phyloP scores from a whole-genome alignment of 2,113 vertebrate species.

The Capricornis sumatraensis region DNA sequence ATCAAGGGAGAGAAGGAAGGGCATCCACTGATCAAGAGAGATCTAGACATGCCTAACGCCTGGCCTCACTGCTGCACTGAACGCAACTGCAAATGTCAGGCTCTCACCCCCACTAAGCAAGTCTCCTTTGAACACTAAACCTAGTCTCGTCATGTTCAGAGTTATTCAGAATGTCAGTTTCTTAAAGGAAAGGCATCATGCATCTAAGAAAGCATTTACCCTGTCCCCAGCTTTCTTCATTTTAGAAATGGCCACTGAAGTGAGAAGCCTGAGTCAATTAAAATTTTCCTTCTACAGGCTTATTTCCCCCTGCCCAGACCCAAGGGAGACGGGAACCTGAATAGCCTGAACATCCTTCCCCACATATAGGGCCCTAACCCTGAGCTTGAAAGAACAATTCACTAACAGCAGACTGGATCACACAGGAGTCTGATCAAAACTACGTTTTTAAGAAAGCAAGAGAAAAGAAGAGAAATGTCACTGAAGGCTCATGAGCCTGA shows the following conservation, averaged over 20 bases:
- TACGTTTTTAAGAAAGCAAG: neutral
- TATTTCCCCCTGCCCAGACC: neutral
- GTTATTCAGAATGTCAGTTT: neutral
- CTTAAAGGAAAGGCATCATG: neutral
- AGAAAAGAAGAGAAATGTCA: neutral
- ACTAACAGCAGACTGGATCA: neutral
- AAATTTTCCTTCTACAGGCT: neutral
- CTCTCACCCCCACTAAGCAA: neutral
- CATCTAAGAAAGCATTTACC: neutral
- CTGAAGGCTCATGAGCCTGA: neutral
- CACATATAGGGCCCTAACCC: neutral
- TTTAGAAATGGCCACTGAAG: neutral
- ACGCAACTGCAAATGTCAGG: neutral
- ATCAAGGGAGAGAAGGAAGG: neutral
- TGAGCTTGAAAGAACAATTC: neutral
- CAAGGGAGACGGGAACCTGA: neutral
- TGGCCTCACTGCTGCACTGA: fast-evolving
- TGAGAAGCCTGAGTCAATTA: neutral
- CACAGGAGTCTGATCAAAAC: neutral
- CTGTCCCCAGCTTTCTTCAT: neutral
- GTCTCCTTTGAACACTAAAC: neutral
- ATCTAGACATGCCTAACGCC: neutral
- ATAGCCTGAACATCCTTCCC: neutral
- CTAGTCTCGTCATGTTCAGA: neutral
- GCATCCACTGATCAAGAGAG: neutral